Evolutionary conservation across 2,888 invertebrate genomes (phyloP).

Genomic region (Oscheius sp.): DNA sequence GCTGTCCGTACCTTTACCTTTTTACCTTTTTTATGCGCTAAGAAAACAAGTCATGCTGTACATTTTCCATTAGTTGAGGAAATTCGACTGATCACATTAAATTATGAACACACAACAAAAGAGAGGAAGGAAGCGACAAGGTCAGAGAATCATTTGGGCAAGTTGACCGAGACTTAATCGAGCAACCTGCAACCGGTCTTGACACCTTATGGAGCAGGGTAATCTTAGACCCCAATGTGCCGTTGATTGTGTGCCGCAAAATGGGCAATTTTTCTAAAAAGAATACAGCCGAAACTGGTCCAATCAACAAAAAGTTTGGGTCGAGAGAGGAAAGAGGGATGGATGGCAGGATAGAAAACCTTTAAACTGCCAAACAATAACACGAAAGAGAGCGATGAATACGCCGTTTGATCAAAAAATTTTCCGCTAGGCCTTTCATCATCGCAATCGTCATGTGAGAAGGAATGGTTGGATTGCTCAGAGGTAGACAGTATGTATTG

Average conservation of each 20-base stretch:
- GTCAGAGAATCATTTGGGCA: not conserved
- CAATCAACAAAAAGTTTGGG: constrained; percentile 18
- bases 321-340: constrained; percentile 1
- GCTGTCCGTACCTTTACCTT: not conserved
- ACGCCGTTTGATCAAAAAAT: not conserved
- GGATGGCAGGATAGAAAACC: too few species aligned
- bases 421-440: not conserved
- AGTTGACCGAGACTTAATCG: not conserved
- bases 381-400: too few species aligned
- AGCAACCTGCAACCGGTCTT: not conserved
- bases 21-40: not conserved
- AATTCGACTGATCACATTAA: constrained; percentile 12
- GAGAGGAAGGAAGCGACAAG: not conserved
- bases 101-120: not conserved
- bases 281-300: constrained; percentile 21
- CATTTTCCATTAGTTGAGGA: constrained; percentile 7
- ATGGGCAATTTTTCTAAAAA: constrained; percentile 19
- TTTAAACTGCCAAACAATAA: too few species aligned
- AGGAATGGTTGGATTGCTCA: too few species aligned
- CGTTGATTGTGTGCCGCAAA: not conserved
- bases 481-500: too few species aligned
- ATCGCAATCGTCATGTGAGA: not conserved
- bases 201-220: not conserved
- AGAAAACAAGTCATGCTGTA: constrained; percentile 13
- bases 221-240: not conserved